Evolutionary conservation across 2,888 invertebrate genomes (phyloP), one percentile per base, ranked within the genome.

Genomic region (Iphiclides podalirius): DNA sequence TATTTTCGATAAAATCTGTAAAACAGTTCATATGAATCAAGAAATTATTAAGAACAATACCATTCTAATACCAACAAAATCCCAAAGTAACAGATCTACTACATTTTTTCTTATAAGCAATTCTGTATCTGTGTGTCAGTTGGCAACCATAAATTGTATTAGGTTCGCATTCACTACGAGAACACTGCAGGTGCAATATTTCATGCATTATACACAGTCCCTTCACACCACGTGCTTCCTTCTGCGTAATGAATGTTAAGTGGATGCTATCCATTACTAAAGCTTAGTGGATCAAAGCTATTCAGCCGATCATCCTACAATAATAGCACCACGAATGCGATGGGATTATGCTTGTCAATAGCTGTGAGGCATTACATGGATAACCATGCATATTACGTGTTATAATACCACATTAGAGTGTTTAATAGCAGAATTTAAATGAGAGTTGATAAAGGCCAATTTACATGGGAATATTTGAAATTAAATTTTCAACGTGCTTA

Each of bases 271-370:
- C 38, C 34, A 49, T 49, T 49, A 39, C 38, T 38, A 34, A n/a
- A 38, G 43, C 43, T 49, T 49, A 49, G 38, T 34, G 13, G 38
- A 49, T 49, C 49, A 49, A 35, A 49, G 49, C 49, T 49, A 43
- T 49, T 43, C 43, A 43, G 34, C 37, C 48, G 33, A 37, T 16
- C 48, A 43, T 14, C 13, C 34, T 39, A 34, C 33, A 39, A 49
- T 49, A 44, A 49, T 49, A 44, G 49, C 26, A 33, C 43, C 12
- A 33, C 26, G 43, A 39, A 42, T 42, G 41, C 15, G 31, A 42
- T 31, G 14, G 47, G 47, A 48, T 48, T 48, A 48, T 11, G 14
- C 41, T 41, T 42, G 47, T 47, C 47, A 48, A 48, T 48, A 37
- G 42, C 20, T 15, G 20, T 37, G 47, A 42, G 42, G 20, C 16